Evolutionary conservation across 2,797 vertebrate genomes (phyloP), one percentile per base, ranked within the genome.

Genomic region (Rhinoraja longicauda): DNA sequence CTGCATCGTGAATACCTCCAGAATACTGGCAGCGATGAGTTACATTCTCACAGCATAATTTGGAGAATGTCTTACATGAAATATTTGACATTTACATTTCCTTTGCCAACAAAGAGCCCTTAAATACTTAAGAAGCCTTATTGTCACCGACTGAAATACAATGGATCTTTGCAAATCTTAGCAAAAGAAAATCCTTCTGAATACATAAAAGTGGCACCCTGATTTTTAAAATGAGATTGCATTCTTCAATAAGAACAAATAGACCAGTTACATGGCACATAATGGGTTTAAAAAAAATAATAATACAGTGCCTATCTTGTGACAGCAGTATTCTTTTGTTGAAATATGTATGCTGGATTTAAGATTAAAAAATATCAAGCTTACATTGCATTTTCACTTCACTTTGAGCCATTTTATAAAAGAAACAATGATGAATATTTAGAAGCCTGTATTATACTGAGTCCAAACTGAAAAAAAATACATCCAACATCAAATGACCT

Each of bases 1-100:
- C 82, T 9, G 1, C 81, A 13, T 84, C 3, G 2, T 59, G 29
- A 24, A 59, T 57, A 78, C 79, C 26, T 86, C n/a, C 57, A 86
- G 57, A 62, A 73, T 29, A 29, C 12, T 45, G 67, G 21, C 67
- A 39, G 12, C 15, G 17, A 91, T 91, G 70, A 45, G 88, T 91
- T 64, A 24, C 88, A 73, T 64, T 45, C 45, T 45, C 72, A 72
- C 64, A 39, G 19, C 36, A 73, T 72, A 45, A 32, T 64, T 45
- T 91, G 88, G 64, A 45, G 32, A 91, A 72, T 72, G 70, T 72
- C 24, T 67, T 45, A 72, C 70, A 45, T 91, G 12, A 91, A 72
- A 70, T 91, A 21, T 91, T 78, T 91, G 26, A 39, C 17, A 39
- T 91, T 91, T 91, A 88, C 88, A 91, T 73, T 91, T 72, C 67